Evolutionary conservation across 2,888 invertebrate species (phyloP).

Genomic region (Hedya salicella): DNA sequence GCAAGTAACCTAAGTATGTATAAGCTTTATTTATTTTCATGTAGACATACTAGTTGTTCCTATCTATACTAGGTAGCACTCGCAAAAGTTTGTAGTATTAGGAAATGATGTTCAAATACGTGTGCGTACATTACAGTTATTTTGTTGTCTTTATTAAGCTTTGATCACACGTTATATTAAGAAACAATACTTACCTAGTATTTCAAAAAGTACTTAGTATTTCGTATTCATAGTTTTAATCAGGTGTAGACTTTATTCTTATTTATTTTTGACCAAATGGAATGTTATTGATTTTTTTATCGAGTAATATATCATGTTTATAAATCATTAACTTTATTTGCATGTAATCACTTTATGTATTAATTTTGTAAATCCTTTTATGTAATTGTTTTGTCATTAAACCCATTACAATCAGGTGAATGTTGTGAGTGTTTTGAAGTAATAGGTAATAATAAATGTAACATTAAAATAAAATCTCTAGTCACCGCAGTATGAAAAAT

Average conservation of each 20-base stretch:
- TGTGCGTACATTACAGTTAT: constrained; percentile 9
- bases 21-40: constrained; percentile 29
- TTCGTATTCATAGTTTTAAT: constrained; percentile 30
- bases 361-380: constrained; percentile 52
- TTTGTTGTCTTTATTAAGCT: constrained; percentile 35
- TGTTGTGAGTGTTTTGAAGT: constrained; percentile 51
- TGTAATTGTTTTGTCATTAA: constrained; percentile 55
- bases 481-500: constrained; percentile 74
- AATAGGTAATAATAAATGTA: constrained; percentile 31
- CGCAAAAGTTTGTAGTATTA: constrained; percentile 28
- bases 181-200: constrained; percentile 17
- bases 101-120: constrained; percentile 31
- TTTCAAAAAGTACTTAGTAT: constrained; percentile 39
- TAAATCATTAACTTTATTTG: constrained; percentile 26
- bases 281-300: constrained; percentile 33
- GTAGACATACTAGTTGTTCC: constrained; percentile 22
- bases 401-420: constrained; percentile 53
- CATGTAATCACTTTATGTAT: background rate
- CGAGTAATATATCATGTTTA: constrained; percentile 18
- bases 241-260: constrained; percentile 33
- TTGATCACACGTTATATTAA: constrained; percentile 22
- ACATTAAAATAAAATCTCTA: constrained; percentile 64
- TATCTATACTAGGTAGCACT: constrained; percentile 15
- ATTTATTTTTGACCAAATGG: constrained; percentile 39
- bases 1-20: constrained; percentile 3